These are phyloP conservation scores for Monoplex corrugatus DNA, from an alignment of 2,888 invertebrate species.

Conservation along the genomic window DNA sequence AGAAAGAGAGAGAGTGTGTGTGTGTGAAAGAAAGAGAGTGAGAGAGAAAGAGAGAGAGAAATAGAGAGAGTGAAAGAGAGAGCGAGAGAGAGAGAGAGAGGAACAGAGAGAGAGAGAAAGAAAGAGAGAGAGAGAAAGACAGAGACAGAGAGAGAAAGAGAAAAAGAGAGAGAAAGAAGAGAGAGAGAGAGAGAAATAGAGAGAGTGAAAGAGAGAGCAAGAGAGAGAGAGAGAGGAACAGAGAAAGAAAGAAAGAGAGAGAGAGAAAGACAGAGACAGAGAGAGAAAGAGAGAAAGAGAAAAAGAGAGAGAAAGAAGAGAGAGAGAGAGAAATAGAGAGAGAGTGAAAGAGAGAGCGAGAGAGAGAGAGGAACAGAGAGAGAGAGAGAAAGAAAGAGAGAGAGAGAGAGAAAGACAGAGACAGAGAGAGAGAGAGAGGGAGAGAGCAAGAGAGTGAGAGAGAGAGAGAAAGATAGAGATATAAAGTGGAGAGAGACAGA, in stretches of 20 bases:
- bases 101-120: too few relatives aligned
- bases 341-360: not conserved
- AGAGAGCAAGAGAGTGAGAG: not conserved
- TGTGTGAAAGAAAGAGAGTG: too few relatives aligned
- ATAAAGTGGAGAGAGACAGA: not conserved
- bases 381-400: not conserved
- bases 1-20: too few relatives aligned
- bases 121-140: too few relatives aligned
- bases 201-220: constrained; percentile 19
- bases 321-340: not conserved
- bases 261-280: too few relatives aligned
- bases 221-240: not conserved
- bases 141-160: too few relatives aligned
- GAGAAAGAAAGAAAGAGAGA: not conserved
- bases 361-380: not conserved
- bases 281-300: not conserved
- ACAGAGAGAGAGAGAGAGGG: not conserved
- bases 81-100: too few relatives aligned
- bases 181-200: not conserved
- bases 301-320: not conserved
- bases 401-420: not conserved
- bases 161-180: not conserved
- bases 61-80: too few relatives aligned
- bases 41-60: too few relatives aligned
- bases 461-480: not conserved